Base-by-base conservation (phyloP, 2,113 vertebrate genomes). In the Nesospiza acunhae region DNA sequence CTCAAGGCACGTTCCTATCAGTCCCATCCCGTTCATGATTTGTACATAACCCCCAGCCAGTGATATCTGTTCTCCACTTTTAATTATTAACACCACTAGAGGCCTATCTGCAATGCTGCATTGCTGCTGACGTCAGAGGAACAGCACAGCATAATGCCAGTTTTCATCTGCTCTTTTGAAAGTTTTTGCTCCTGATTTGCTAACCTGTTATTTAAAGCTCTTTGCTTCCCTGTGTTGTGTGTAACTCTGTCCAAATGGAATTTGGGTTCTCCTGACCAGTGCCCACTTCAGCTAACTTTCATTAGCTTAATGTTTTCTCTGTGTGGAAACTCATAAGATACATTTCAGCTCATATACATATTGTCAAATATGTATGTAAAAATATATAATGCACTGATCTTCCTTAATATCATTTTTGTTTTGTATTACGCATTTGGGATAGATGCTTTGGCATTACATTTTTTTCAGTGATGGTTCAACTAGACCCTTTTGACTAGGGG, bases 141-240 rank as follows among this genome's bases (percentile, higher is more conserved):
- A 14, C 7, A 52, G 19, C 7, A 5, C 39, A 55, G 18, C 42
- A 11, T 42, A 35, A 26, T 1, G 1, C 24, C 7, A 52, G 0
- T 58, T 86, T 88, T 85, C 7, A 9, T 60, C 11, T 64, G 22
- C 49, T 67, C 20, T 56, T 86, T 47, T 62, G 7, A 42, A 90
- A 85, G 26, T 42, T 70, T 82, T 79, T 2, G 1, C 58, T 67
- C 47, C 11, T 59, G 24, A 19, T 24, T 63, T 63, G 31, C 15
- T 53, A 70, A 78, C 52, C 7, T 69, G 46, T 31, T 33, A 19
- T 50, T 52, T 77, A 56, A 87, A 70, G 39, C 9, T 84, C 42
- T 41, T 22, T 87, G 23, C 10, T 69, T 84, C 47, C 11, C 22
- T 9, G 5, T 84, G 31, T 47, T 16, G 1, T 3, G 6, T 59